Evolutionary conservation across 2,113 vertebrate species (phyloP), one percentile per base, ranked within the genome.

Genomic region (Alaudala cheleensis): DNA sequence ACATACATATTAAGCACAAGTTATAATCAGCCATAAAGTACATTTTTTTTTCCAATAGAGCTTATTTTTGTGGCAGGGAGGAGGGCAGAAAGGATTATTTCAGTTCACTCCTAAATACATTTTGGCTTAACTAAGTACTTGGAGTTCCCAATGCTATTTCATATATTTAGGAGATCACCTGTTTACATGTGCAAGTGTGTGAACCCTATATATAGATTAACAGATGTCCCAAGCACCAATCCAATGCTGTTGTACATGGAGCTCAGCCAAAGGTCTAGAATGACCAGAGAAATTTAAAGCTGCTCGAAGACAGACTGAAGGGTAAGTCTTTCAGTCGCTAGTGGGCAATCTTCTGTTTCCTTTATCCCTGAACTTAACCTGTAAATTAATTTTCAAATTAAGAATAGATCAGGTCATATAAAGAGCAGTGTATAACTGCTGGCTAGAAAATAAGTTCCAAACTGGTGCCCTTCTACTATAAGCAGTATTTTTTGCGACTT

Each of bases 91-190:
- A 87, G 53, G 71, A 92, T 90, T 88, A 88, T 60, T 88, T 92
- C 65, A 76, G 81, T 79, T 90, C 61, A 78, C 60, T 88, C 50
- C 57, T 88, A 49, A 95, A 93, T 81, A 60, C 80, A 50, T 86
- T 93, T 90, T 93, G 88, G 80, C 65, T 96, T 92, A 93, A 93
- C n/a, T 74, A 90, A 94, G 96, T 88, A 97, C 94, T 88, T 73
- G 65, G 93, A 94, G 92, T 93, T 83, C 58, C 95, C 93, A 92
- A 39, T 42, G n/a, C 66, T 83, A 95, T 91, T 93, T 93, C 78
- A 93, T 89, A 92, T 94, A 95, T 97, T 96, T 96, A 97, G 97
- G 93, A 79, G 84, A 93, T 95, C 95, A 96, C 78, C 93, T 97
- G 96, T 96, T 97, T 93, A 97, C 92, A 21, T 96, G 61, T 54